A percentile compares a stretch with the other conserved stretches of the same genome.
Evolutionary conservation across 2,888 invertebrate species (phyloP).

Genomic region (Lepidonotus clava): DNA sequence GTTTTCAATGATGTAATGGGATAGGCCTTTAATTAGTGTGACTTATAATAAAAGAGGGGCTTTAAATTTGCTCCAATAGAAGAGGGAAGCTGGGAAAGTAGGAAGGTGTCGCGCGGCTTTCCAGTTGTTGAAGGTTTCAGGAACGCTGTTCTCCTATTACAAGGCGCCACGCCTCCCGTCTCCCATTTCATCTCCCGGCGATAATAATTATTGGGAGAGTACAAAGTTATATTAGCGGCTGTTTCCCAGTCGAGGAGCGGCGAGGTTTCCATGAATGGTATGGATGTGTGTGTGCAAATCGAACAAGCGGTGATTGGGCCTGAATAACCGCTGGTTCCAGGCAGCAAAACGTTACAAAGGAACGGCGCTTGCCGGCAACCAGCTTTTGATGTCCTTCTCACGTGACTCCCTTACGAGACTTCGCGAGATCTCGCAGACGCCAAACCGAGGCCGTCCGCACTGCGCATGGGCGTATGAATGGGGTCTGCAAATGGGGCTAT

Average conservation of each 20-base stretch:
- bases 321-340: constrained; percentile 4
- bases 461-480: constrained; percentile 13
- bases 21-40: too few relatives aligned
- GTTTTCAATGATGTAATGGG: too few relatives aligned
- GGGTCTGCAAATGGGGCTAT: not conserved
- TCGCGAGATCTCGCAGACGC: constrained; percentile 5
- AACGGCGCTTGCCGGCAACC: not conserved
- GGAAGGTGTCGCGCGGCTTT: too few relatives aligned
- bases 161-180: too few relatives aligned
- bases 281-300: constrained; percentile 1
- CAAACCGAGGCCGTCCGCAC: constrained; percentile 29
- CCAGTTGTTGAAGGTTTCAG: too few relatives aligned
- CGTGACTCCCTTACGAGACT: constrained; percentile 40
- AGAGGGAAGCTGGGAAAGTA: not conserved
- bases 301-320: constrained; percentile 14
- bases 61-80: too few relatives aligned
- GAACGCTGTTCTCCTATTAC: too few relatives aligned
- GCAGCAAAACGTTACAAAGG: constrained; percentile 2
- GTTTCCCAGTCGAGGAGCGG: not conserved
- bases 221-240: constrained; percentile 30
- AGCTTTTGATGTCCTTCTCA: constrained; percentile 45
- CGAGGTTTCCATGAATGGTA: not conserved
- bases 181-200: not conserved
- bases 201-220: too few relatives aligned
- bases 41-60: too few relatives aligned